Evolutionary conservation across 2,888 invertebrate genomes (phyloP).

Genomic region (Dryobota labecula): DNA sequence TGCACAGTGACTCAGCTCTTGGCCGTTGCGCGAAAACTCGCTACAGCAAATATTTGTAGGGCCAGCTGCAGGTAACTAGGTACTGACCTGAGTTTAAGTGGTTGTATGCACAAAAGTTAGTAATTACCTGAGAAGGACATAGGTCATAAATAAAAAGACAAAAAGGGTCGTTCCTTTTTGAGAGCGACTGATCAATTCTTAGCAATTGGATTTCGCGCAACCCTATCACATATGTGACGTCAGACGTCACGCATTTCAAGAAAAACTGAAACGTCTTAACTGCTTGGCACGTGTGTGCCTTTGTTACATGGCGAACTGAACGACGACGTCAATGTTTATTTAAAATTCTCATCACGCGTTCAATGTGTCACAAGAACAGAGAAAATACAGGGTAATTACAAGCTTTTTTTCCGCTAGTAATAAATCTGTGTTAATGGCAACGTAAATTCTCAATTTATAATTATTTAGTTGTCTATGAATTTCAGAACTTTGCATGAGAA

Average conservation of each 20-base stretch:
- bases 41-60: constrained; percentile 11
- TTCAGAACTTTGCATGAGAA: constrained; percentile 23
- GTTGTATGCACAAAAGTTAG: neutral
- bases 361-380: neutral
- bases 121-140: neutral
- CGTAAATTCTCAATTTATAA: constrained; percentile 15
- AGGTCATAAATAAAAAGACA: neutral
- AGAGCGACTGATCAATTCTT: neutral
- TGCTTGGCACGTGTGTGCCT: constrained; percentile 36
- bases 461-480: constrained; percentile 13
- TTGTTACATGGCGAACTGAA: constrained; percentile 36
- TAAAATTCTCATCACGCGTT: constrained; percentile 38
- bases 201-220: neutral
- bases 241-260: constrained; percentile 22
- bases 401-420: neutral
- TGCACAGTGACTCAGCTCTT: constrained; percentile 36
- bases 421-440: constrained; percentile 2
- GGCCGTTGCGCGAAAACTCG: neutral
- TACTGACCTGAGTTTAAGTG: neutral
- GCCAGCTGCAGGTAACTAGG: constrained; percentile 1
- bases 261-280: constrained; percentile 13
- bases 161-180: neutral
- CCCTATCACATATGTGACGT: neutral
- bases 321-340: constrained; percentile 50
- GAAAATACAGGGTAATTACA: constrained; percentile 4